Conservation (phyloP, 2,888 invertebrate species). For the Piscicola geometra region DNA sequence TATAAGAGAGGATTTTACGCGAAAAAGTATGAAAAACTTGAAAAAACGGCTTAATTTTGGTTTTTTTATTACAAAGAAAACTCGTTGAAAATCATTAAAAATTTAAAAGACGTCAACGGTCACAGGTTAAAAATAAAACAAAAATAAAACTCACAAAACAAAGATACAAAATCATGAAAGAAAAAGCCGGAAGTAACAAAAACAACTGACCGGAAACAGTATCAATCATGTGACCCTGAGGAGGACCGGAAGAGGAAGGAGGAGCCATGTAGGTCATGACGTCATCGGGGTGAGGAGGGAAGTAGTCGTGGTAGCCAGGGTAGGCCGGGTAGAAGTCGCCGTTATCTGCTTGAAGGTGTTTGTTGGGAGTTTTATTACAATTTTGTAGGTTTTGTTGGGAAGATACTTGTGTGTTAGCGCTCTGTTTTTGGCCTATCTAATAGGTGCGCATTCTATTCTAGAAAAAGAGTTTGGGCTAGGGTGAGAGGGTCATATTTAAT, state of each 20-base stretch:
- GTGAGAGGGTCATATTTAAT: not conserved
- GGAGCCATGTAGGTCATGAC: constrained; percentile 22
- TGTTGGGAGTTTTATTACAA: too few relatives aligned
- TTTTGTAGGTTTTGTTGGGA: too few relatives aligned
- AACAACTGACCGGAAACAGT: constrained; percentile 26
- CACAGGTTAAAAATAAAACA: constrained; percentile 6
- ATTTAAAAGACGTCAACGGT: not conserved
- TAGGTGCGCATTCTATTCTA: too few relatives aligned
- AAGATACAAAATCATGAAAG: not conserved
- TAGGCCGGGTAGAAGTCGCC: constrained; percentile 31
- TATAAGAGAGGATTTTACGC: too few relatives aligned
- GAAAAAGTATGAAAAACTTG: too few relatives aligned
- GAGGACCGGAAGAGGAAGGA: constrained; percentile 11
- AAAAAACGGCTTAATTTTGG: too few relatives aligned
- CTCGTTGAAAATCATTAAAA: not conserved
- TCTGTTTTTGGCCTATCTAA: too few relatives aligned
- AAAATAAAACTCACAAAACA: constrained; percentile 3
- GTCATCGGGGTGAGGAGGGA: constrained; percentile 28
- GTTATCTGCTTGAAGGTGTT: constrained; percentile 9
- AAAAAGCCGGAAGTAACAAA: constrained; percentile 13
- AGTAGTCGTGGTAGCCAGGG: constrained; percentile 31
- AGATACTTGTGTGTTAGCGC: too few relatives aligned
- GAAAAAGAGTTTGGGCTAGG: not conserved
- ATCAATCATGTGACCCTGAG: constrained; percentile 26
- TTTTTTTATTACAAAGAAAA: not conserved